Evolutionary conservation across 2,888 invertebrate species (phyloP).

Genomic region (Ceriagrion tenellum): DNA sequence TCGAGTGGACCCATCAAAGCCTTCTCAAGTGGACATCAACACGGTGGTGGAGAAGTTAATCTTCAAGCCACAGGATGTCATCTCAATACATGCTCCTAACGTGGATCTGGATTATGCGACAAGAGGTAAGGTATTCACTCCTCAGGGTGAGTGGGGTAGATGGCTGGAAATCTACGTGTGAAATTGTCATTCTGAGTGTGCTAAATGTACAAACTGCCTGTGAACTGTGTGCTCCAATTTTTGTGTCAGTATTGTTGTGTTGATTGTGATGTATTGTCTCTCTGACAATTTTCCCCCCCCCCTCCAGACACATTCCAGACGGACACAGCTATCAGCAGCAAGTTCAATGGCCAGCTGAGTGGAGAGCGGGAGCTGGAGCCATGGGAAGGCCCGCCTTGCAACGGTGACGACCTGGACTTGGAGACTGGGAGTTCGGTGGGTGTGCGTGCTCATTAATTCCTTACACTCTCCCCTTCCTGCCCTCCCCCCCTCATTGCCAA

Average conservation of each 20-base stretch:
- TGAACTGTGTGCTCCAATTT: too few relatives aligned
- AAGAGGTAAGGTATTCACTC: conserved; percentile 80
- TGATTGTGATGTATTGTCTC: too few relatives aligned
- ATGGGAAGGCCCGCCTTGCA: conserved; percentile 85
- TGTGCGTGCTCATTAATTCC: conserved; percentile 59
- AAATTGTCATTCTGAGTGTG: neutral
- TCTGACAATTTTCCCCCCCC: neutral
- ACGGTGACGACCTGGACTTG: conserved; percentile 84
- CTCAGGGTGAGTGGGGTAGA: neutral
- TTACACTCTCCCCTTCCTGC: conserved; percentile 68
- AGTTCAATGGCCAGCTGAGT: conserved; percentile 88
- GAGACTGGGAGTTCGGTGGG: conserved; percentile 79
- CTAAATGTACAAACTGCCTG: too few relatives aligned
- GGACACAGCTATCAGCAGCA: conserved; percentile 90
- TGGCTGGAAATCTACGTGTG: conserved; percentile 17
- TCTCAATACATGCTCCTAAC: conserved; percentile 89
- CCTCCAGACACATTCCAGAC: conserved; percentile 86
- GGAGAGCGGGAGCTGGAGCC: conserved; percentile 91
- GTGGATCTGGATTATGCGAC: conserved; percentile 94
- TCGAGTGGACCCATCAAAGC: conserved; percentile 83
- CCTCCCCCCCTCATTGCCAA: too few relatives aligned
- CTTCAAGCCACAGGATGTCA: conserved; percentile 91
- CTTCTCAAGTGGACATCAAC: conserved; percentile 84
- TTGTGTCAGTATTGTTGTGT: too few relatives aligned
- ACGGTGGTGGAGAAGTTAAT: conserved; percentile 89